Conservation (phyloP, 2,113 vertebrate species). For the Caretta caretta region DNA sequence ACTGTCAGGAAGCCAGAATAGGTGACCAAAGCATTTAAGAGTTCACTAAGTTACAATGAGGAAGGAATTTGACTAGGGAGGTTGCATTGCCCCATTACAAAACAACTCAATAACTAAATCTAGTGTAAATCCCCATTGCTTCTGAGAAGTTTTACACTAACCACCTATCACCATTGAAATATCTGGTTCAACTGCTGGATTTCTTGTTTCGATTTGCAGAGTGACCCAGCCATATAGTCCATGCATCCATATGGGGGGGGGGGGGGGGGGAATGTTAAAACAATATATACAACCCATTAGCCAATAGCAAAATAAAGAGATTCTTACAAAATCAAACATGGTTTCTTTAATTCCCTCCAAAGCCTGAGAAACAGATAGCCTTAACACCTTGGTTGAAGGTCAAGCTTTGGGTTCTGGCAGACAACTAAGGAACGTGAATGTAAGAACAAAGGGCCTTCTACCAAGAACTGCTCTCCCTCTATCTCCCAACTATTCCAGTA, state of each 20-base stretch:
- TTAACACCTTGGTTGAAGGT: no score
- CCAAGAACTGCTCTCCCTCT: no score
- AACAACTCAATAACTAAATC: neutral
- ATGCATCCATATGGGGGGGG: neutral
- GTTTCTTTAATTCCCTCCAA: neutral
- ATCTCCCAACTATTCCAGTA: neutral
- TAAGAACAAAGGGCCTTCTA: no score
- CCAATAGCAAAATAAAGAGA: neutral
- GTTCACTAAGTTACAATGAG: neutral
- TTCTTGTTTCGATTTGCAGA: neutral
- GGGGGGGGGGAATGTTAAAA: neutral
- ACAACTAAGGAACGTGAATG: no score
- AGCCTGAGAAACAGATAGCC: neutral
- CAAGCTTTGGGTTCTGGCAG: no score
- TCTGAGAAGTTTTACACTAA: neutral
- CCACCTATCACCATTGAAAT: neutral
- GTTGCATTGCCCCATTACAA: neutral
- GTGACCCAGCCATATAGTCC: rapidly evolving
- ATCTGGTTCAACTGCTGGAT: neutral
- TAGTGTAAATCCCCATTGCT: neutral
- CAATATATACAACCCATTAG: neutral
- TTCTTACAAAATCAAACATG: neutral
- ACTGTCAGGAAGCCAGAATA: neutral
- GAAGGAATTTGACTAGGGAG: neutral
- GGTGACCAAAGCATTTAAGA: constrained; percentile 18